These are phyloP conservation scores for Zosterops lateralis DNA, from an alignment of 2,113 vertebrate genomes.

Conservation along the genomic window DNA sequence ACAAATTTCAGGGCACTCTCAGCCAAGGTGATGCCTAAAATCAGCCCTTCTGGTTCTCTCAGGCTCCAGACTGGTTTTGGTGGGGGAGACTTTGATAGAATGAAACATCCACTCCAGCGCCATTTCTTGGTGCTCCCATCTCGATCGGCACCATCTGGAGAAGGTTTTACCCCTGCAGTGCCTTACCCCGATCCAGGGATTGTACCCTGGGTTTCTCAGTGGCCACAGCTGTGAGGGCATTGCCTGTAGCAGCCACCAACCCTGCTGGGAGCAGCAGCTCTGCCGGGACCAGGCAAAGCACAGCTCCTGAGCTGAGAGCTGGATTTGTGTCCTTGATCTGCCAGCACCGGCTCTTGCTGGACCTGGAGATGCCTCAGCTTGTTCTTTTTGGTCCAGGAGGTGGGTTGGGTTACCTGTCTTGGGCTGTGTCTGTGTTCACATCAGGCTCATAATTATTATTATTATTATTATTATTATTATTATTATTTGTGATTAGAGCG, in stretches of 20 bases:
- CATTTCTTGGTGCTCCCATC: neutral
- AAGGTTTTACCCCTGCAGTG: neutral
- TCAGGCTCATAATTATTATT: neutral
- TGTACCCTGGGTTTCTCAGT: accelerated
- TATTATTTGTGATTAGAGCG: neutral
- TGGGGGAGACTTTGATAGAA: accelerated
- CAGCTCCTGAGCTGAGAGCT: neutral
- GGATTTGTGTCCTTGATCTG: neutral
- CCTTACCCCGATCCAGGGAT: neutral
- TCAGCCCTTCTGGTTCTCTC: neutral
- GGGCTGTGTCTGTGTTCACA: neutral
- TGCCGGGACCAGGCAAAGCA: neutral
- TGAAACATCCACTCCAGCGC: accelerated
- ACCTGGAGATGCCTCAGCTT: neutral
- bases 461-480: too few relatives aligned
- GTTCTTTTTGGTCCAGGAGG: accelerated
- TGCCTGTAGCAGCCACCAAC: neutral
- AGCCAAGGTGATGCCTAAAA: neutral
- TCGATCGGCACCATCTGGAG: neutral
- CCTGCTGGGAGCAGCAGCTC: neutral
- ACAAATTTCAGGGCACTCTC: neutral
- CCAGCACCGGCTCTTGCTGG: neutral
- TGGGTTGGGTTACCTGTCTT: neutral
- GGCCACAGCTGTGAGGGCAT: neutral
- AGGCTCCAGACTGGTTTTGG: neutral